A percentile compares a stretch with the other conserved stretches of the same genome.
These are phyloP conservation scores for Sylvia atricapilla DNA, from an alignment of 2,113 vertebrate genomes.

Conservation along the genomic window DNA sequence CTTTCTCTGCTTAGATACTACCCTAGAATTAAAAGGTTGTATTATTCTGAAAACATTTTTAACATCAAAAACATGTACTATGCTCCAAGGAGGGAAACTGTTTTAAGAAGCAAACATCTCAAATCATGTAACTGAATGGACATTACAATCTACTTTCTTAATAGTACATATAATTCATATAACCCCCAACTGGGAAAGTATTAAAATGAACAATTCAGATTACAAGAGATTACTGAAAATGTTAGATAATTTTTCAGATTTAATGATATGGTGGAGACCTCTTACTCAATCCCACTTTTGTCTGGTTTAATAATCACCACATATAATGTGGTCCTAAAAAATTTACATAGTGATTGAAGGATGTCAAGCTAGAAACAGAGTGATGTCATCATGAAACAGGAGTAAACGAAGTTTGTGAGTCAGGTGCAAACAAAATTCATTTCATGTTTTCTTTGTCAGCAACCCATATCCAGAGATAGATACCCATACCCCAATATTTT, in stretches of 20 bases:
- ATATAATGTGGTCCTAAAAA: not conserved
- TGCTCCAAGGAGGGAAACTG: not conserved
- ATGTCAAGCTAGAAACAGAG: not conserved
- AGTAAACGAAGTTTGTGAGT: not conserved
- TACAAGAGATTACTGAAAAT: not conserved
- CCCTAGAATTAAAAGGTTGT: not conserved
- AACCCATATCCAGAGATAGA: not conserved
- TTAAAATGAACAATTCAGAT: not conserved
- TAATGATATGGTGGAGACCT: not conserved
- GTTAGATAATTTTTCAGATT: not conserved
- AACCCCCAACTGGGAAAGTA: not conserved
- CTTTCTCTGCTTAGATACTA: not conserved
- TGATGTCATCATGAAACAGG: not conserved
- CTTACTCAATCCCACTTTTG: accelerated
- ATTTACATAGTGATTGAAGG: not conserved
- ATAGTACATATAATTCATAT: not conserved
- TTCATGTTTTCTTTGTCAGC: not conserved
- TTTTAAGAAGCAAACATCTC: not conserved
- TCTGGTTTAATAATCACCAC: not conserved
- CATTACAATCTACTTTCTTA: not conserved
- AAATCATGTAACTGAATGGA: not conserved
- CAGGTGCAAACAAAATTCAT: not conserved
- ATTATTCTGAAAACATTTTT: not conserved
- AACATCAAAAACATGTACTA: not conserved
- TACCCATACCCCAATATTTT: not conserved